Percentiles rank a stretch among this genome's conserved stretches.
Conservation (phyloP, 2,113 vertebrate genomes). For the Macquaria australasica region DNA sequence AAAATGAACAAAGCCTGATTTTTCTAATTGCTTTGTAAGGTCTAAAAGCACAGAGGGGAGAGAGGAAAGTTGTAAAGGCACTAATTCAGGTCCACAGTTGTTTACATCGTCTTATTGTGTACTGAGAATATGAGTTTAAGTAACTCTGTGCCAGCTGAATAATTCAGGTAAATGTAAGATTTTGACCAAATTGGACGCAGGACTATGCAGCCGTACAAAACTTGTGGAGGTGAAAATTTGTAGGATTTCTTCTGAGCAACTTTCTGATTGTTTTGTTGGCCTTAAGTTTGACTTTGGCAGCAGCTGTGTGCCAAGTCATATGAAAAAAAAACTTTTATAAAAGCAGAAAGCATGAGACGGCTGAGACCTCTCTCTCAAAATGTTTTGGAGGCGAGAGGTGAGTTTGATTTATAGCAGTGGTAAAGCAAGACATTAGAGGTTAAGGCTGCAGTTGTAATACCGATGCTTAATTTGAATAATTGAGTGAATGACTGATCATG, state of each 20-base stretch:
- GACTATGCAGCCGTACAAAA: neutral
- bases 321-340: neutral
- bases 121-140: neutral
- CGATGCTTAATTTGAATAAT: constrained; percentile 79
- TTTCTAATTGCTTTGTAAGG: neutral
- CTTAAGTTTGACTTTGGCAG: constrained; percentile 8
- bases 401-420: constrained; percentile 73
- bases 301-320: neutral
- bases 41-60: neutral
- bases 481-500: constrained; percentile 80
- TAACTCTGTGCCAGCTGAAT: constrained; percentile 7
- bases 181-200: neutral
- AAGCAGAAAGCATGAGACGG: neutral
- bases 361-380: constrained; percentile 29
- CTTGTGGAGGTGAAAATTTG: neutral
- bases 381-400: constrained; percentile 55
- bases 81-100: neutral
- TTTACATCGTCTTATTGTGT: neutral
- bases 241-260: neutral
- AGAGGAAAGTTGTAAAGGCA: neutral
- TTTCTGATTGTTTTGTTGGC: constrained; percentile 18
- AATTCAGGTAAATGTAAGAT: neutral
- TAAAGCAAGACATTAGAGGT: constrained; percentile 73
- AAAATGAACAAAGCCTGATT: neutral
- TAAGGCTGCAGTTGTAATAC: constrained; percentile 77